Percentiles rank a stretch among this genome's conserved stretches.
Conservation (phyloP, 2,797 vertebrate species). For the Protosalanx chinensis region DNA sequence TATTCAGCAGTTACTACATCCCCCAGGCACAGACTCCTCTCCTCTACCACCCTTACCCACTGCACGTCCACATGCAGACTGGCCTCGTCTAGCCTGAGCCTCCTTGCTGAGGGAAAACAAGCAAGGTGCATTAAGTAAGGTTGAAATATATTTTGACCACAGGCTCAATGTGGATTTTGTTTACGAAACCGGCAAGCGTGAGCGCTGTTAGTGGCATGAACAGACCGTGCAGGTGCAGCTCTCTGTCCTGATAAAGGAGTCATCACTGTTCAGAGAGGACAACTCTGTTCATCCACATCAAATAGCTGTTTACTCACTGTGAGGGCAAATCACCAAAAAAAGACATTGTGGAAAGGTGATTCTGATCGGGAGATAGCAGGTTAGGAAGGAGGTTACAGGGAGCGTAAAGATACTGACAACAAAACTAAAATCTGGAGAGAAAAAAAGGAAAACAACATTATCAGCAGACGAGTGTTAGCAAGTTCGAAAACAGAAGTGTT, state of each 20-base stretch:
- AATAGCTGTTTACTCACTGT: conserved; percentile 15
- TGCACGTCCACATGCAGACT: conserved; percentile 82
- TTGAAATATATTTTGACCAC: conserved; percentile 44
- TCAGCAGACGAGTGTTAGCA: neutral
- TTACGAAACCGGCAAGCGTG: conserved; percentile 40
- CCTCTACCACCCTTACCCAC: conserved; percentile 86
- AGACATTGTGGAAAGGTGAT: conserved; percentile 28
- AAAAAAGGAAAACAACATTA: neutral
- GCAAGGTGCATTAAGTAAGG: conserved; percentile 53
- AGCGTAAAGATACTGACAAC: neutral
- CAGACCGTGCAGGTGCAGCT: conserved; percentile 40
- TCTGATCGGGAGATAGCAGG: conserved; percentile 17
- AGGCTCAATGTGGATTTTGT: conserved; percentile 53
- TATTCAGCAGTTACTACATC: conserved; percentile 87
- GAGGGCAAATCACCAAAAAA: conserved; percentile 27
- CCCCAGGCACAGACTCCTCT: conserved; percentile 78
- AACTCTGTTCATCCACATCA: conserved; percentile 37
- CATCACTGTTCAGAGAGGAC: conserved; percentile 40
- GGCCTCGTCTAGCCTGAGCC: conserved; percentile 74
- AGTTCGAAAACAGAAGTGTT: neutral
- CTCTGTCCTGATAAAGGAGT: conserved; percentile 32
- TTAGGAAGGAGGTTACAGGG: conserved; percentile 3
- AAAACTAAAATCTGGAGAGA: neutral
- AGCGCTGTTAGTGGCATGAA: conserved; percentile 58
- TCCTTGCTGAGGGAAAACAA: conserved; percentile 44